Conservation (phyloP, 2,113 vertebrate species). For the Phyllostomus discolor region DNA sequence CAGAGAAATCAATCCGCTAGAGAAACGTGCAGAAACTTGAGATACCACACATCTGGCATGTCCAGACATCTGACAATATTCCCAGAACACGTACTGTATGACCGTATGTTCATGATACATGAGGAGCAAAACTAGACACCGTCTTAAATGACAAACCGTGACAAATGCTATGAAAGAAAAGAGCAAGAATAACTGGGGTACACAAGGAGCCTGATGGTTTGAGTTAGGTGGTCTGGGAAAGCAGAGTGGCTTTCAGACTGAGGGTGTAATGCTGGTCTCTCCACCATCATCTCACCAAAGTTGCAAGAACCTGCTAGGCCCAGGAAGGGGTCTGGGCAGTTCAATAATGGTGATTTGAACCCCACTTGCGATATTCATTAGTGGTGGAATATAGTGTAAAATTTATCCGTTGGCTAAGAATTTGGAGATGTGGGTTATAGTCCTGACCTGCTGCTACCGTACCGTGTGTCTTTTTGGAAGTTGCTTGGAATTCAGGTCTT, state of each 20-base stretch:
- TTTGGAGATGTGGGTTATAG: background rate
- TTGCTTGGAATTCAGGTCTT: background rate
- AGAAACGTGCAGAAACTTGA: background rate
- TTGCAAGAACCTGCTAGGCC: background rate
- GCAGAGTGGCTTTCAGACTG: background rate
- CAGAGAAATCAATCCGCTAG: background rate
- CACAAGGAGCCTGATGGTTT: background rate
- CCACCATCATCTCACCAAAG: too few species aligned
- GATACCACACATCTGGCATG: background rate
- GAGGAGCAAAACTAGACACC: background rate
- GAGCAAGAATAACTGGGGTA: background rate
- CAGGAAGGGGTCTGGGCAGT: background rate
- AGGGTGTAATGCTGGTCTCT: background rate
- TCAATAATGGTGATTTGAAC: too few species aligned
- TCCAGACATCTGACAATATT: background rate
- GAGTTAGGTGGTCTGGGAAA: background rate
- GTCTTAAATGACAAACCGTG: background rate
- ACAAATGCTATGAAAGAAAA: background rate
- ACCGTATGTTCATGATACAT: accelerated
- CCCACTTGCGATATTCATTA: background rate
- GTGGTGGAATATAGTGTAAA: background rate
- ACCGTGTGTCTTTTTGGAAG: background rate
- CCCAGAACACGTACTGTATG: background rate
- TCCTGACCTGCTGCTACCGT: background rate
- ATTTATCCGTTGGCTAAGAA: background rate